phyloP scores from a whole-genome alignment of 2,797 vertebrate genomes.

The Oreochromis grahami region DNA sequence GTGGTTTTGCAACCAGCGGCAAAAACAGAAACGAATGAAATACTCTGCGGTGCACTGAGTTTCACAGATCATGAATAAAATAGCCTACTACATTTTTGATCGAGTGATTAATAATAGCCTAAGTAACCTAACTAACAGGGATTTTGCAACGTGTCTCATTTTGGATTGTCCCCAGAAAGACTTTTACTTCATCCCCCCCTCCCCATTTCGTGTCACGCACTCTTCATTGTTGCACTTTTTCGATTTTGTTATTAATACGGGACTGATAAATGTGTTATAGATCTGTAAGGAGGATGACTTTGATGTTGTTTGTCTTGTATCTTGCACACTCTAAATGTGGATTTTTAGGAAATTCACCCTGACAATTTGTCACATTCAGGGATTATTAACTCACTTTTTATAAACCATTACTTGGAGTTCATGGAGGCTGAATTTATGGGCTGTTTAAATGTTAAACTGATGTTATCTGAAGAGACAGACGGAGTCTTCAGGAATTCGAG shows the following conservation, averaged over 20 bases:
- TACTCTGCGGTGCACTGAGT: slow-evolving; percentile 89
- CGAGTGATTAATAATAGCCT: slow-evolving; percentile 67
- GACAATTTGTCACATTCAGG: slow-evolving; percentile 52
- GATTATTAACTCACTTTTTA: slow-evolving; percentile 19
- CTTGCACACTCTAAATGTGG: slow-evolving; percentile 27
- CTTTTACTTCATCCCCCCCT: background rate
- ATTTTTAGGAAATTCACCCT: slow-evolving; percentile 18
- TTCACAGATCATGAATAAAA: slow-evolving; percentile 58
- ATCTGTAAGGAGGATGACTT: slow-evolving; percentile 21
- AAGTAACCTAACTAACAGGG: slow-evolving; percentile 64
- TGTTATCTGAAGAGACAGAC: background rate
- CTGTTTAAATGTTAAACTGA: background rate
- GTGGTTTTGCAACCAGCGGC: slow-evolving; percentile 94
- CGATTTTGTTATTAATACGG: slow-evolving; percentile 3
- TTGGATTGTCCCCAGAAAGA: slow-evolving; percentile 53
- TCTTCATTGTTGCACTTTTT: slow-evolving; percentile 45
- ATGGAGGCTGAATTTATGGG: background rate
- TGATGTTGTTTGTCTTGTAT: slow-evolving; percentile 39
- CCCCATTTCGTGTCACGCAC: slow-evolving; percentile 35
- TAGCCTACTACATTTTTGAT: slow-evolving; percentile 65
- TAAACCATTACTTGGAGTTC: background rate
- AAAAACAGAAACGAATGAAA: slow-evolving; percentile 96
- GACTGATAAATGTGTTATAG: slow-evolving; percentile 17
- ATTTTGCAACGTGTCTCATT: slow-evolving; percentile 55
- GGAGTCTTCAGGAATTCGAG: background rate